Percentiles rank a stretch among this genome's conserved stretches.
Evolutionary conservation across 2,888 invertebrate species (phyloP).

Genomic region (Ochropleura plecta): DNA sequence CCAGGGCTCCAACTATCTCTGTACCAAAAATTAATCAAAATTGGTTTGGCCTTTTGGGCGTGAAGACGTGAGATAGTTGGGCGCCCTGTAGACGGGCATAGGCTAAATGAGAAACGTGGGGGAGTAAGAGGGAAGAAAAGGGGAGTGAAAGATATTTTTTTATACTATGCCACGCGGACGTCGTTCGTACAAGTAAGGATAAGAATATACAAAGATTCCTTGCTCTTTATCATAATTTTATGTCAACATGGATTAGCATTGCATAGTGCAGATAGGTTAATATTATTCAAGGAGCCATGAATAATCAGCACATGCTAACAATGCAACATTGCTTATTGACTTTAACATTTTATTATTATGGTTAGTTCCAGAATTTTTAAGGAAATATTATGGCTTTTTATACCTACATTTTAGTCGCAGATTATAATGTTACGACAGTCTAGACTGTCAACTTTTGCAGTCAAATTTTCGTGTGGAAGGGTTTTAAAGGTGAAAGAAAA

Average conservation of each 20-base stretch:
- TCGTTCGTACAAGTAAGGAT: too few relatives aligned
- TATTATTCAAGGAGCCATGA: constrained; percentile 26
- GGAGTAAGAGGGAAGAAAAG: too few relatives aligned
- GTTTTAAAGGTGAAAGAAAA: too few relatives aligned
- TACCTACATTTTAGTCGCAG: background rate
- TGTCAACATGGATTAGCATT: background rate
- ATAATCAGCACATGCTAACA: constrained; percentile 26
- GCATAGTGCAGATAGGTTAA: constrained; percentile 6
- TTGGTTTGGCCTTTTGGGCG: too few relatives aligned
- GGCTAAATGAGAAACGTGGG: too few relatives aligned
- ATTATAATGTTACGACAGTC: background rate
- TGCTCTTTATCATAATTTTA: background rate
- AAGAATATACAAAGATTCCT: too few relatives aligned
- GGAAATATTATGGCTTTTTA: background rate
- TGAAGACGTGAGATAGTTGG: too few relatives aligned
- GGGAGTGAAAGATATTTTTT: too few relatives aligned
- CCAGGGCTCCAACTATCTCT: too few relatives aligned
- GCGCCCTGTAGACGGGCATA: too few relatives aligned
- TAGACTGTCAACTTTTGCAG: background rate
- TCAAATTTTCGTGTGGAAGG: background rate
- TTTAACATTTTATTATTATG: constrained; percentile 11
- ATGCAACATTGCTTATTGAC: constrained; percentile 24
- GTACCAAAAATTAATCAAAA: too few relatives aligned
- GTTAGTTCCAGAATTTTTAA: background rate
- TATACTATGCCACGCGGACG: too few relatives aligned